Evolutionary conservation across 2,797 vertebrate species (phyloP), one percentile per base, ranked within the genome.

Genomic region (Gallinago stenura): DNA sequence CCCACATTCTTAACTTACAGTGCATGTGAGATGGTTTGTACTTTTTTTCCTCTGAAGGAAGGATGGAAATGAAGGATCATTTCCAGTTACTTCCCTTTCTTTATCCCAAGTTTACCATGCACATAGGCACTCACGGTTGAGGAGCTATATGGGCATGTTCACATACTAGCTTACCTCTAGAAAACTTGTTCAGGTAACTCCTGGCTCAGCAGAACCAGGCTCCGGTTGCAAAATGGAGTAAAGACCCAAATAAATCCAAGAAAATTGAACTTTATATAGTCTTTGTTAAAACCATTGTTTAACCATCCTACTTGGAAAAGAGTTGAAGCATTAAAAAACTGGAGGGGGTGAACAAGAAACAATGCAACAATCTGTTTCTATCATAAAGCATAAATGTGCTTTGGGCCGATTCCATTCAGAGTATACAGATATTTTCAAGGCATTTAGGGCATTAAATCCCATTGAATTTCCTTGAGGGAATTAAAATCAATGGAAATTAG

Each of bases 301-400:
- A 91, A 83, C 73, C 62, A 94, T 66, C 51, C 89, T 95, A 37
- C 87, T 93, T 95, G 83, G 91, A 95, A 96, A 95, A 79, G 39
- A 90, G 91, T 53, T 58, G 73, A 92, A 96, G 89, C 85, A 89
- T 91, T 95, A 90, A 95, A 91, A 95, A 95, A 93, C 89, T 86
- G 87, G 93, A 91, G 91, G 94, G 91, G 91, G 79, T 87, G 79
- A 93, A 54, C 61, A 46, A 91, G 85, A 96, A 95, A 96, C 91
- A 97, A 96, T 93, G 50, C 85, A 95, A 81, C 66, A 73, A 82
- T 96, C 91, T 94, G 83, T 94, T 95, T 95, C 83, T 95, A 93
- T 96, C 95, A 79, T 88, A 93, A 96, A 87, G 88, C 85, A 91
- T 94, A 88, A 96, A 94, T 88, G 93, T 91, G 87, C 85, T 96